phyloP scores from a whole-genome alignment of 2,888 invertebrate genomes.

The Tipula vernalis region DNA sequence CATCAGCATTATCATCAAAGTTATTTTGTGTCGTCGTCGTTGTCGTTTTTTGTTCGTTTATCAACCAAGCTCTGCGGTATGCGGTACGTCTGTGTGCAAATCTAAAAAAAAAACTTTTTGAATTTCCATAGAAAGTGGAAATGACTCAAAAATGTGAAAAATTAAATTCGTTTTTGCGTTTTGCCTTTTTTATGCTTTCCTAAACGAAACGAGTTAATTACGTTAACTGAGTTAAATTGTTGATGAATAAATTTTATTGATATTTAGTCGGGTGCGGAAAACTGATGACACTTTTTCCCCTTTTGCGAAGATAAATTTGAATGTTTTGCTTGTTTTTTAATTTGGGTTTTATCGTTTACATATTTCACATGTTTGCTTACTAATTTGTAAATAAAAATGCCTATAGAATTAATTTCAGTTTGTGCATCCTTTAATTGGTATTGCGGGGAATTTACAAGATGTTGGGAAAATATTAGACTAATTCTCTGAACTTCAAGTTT shows the following conservation, averaged over 20 bases:
- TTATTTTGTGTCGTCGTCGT: neutral
- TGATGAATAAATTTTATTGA: neutral
- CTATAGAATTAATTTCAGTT: neutral
- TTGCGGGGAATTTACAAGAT: too few species aligned
- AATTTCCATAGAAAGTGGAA: neutral
- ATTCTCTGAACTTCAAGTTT: too few species aligned
- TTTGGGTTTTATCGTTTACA: neutral
- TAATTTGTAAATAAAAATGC: neutral
- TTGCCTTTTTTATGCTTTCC: neutral
- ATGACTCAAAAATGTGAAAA: neutral
- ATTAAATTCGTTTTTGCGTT: neutral
- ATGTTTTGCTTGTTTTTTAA: neutral
- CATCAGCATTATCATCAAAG: neutral
- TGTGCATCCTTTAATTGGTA: too few species aligned
- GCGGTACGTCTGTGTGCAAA: neutral
- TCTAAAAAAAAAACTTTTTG: neutral
- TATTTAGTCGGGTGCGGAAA: conserved; percentile 4
- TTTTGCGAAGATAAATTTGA: neutral
- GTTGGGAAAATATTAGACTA: too few species aligned
- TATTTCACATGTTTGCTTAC: neutral
- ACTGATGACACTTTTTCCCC: neutral
- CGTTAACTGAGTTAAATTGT: neutral
- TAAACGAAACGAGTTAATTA: neutral
- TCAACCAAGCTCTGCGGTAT: neutral
- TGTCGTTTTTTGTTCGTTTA: neutral